Base-by-base conservation (phyloP, 2,888 invertebrate species). In the Ormyrus rosae region DNA sequence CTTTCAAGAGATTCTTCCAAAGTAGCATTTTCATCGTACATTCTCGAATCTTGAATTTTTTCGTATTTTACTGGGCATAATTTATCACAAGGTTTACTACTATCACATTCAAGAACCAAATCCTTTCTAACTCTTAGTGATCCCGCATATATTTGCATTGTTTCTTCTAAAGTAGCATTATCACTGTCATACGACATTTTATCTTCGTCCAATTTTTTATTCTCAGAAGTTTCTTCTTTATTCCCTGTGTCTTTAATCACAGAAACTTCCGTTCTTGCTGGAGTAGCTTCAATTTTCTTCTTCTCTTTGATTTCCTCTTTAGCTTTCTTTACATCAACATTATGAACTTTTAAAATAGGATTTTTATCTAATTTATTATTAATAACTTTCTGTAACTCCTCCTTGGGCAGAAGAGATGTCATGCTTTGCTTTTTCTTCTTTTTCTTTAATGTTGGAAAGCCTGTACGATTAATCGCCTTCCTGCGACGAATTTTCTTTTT, bases 401-500 rank as follows among this genome's bases (percentile, higher is more conserved):
- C 72, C 45, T 77, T 78, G 19, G 56, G 11, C 73, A 82, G 68
- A 34, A 81, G 46, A 48, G 74, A 53, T n/a, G 78, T 77, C 88
- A 84, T 65, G 56, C 78, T 63, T 74, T 76, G 74, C 46, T 94
- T 95, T 88, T 96, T 95, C 88, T 96, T 97, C 91, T 96, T 97
- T 88, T 94, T 95, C 87, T 96, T 96, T 13, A 96, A 92, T 45
- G 94, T 96, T 0, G 97, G 97, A 89, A 97, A 97, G 5, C 97
- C 97, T 19, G 97, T 97, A 85, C 96, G 93, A 88, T 97, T 97
- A 61, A 96, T 95, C 34, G 96, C 94, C 89, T 96, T 95, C 60
- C 96, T 93, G 85, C 96, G 93, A 19, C 93, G 89, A 8, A 92
- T 90, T 83, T 92, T 93, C 85, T 92, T 92, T 85, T 93, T 93